Conservation (phyloP, 2,113 vertebrate species). For the Rhabdornis inornatus region DNA sequence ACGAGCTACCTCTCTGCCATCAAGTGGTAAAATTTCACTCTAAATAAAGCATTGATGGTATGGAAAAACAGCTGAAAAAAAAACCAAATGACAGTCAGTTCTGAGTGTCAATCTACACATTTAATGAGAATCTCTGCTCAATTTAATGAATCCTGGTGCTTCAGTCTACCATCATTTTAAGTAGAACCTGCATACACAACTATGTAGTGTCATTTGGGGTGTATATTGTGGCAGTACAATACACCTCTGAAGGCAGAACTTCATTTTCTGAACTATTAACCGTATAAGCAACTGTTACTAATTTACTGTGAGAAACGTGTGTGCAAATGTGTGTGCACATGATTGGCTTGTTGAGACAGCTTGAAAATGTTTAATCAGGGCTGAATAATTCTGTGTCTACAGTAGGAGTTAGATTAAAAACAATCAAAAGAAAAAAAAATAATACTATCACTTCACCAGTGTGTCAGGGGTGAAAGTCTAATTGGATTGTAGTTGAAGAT, state of each 20-base stretch:
- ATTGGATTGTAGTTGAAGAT: not conserved
- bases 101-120: constrained; percentile 71
- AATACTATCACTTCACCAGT: not conserved
- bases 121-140: constrained; percentile 74
- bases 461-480: constrained; percentile 15
- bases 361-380: constrained; percentile 45
- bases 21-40: not conserved
- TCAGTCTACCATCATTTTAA: constrained; percentile 53
- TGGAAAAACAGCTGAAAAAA: constrained; percentile 14
- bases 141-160: constrained; percentile 70
- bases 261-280: constrained; percentile 52
- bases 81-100: constrained; percentile 56
- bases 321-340: not conserved
- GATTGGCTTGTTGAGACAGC: not conserved
- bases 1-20: not conserved
- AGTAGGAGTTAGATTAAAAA: not conserved
- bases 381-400: constrained; percentile 1
- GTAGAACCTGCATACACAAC: constrained; percentile 41
- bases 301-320: constrained; percentile 46
- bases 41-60: constrained; percentile 47
- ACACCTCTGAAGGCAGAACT: constrained; percentile 10
- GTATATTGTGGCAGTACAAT: not conserved
- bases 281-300: constrained; percentile 45
- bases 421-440: not conserved
- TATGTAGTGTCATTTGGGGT: constrained; percentile 37